A percentile compares a stretch with the other conserved stretches of the same genome.
Conservation (phyloP, 1,140 invertebrate species). For the Diuraphis noxia region DNA sequence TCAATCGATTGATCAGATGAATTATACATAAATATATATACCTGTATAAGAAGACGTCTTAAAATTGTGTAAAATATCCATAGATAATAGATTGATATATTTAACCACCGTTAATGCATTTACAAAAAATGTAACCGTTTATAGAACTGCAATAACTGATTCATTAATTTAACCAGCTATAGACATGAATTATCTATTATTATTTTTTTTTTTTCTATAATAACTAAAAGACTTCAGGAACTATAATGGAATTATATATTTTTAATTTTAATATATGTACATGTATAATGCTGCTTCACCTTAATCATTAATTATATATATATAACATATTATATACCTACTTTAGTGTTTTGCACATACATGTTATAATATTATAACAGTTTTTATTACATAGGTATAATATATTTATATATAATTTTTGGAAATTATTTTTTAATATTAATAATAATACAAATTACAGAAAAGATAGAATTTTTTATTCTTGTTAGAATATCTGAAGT, state of each 20-base stretch:
- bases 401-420: no score
- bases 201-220: background rate
- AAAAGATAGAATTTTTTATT: background rate
- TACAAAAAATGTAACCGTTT: background rate
- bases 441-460: background rate
- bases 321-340: no score
- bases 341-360: no score
- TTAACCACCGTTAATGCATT: background rate
- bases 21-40: background rate
- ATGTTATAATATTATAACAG: no score
- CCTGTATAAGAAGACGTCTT: background rate
- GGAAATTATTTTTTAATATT: background rate
- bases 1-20: background rate
- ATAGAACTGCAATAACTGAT: background rate
- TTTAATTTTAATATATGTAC: background rate
- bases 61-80: background rate
- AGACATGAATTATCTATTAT: background rate
- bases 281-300: no score
- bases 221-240: background rate
- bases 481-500: background rate
- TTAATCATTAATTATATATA: no score
- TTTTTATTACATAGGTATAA: no score
- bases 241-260: background rate
- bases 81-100: background rate
- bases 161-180: no score